A percentile compares a stretch with the other conserved stretches of the same genome.
These are phyloP conservation scores for Antennarius striatus DNA, from an alignment of 2,113 vertebrate species.

Conservation along the genomic window DNA sequence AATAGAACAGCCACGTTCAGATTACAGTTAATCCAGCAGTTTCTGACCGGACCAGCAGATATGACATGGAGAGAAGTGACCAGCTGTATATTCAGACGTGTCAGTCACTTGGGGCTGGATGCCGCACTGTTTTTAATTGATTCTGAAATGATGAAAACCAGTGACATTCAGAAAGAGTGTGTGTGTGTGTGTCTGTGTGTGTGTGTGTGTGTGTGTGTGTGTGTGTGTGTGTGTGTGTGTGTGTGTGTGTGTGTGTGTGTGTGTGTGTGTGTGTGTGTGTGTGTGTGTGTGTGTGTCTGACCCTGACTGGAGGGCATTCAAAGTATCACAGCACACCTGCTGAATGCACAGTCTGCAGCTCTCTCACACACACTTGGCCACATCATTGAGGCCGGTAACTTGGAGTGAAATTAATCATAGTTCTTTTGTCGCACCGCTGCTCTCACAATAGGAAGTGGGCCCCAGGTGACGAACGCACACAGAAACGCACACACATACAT, in stretches of 20 bases:
- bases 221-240: constrained; percentile 26
- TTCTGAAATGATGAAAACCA: no score
- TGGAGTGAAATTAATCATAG: constrained; percentile 80
- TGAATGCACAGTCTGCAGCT: constrained; percentile 75
- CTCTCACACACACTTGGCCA: constrained; percentile 19
- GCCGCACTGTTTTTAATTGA: no score
- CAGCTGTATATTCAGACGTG: no score
- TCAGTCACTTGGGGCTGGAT: no score
- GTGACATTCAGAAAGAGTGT: background rate
- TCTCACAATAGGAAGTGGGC: constrained; percentile 69
- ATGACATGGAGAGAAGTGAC: no score
- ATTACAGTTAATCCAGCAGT: no score
- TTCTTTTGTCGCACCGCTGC: constrained; percentile 73
- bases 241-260: no score
- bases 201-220: constrained; percentile 45
- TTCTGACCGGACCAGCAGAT: no score
- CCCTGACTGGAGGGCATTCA: constrained; percentile 77
- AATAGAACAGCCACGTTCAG: no score
- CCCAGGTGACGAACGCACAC: constrained; percentile 51
- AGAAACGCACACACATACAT: constrained; percentile 20
- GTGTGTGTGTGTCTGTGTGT: constrained; percentile 25
- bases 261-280: constrained; percentile 10
- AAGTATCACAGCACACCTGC: constrained; percentile 76
- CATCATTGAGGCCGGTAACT: constrained; percentile 71
- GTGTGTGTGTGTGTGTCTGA: constrained; percentile 52